Evolutionary conservation across 2,888 invertebrate species (phyloP).

Genomic region (Nymphalis urticae): DNA sequence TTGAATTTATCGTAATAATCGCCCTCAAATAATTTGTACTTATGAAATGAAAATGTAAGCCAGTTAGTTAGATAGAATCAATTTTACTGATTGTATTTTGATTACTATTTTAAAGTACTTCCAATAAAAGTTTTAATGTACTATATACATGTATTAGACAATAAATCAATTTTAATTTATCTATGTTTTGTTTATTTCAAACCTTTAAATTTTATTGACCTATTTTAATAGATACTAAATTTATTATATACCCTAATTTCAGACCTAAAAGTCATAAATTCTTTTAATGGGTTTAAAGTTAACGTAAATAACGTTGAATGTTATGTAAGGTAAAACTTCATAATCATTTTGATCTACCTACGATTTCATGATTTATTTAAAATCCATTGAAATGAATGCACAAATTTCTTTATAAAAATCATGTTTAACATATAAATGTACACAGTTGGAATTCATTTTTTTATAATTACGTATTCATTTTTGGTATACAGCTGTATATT

Average conservation of each 20-base stretch:
- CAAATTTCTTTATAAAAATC: slow-evolving; percentile 9
- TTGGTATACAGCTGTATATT: slow-evolving; percentile 67
- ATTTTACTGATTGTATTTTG: slow-evolving; percentile 28
- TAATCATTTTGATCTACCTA: neutral
- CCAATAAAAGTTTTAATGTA: slow-evolving; percentile 24
- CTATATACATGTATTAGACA: slow-evolving; percentile 24
- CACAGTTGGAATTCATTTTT: slow-evolving; percentile 35
- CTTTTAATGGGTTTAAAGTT: too few species aligned
- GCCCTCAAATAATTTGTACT: slow-evolving; percentile 13
- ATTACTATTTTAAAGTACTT: slow-evolving; percentile 26
- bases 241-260: too few species aligned
- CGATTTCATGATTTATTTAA: neutral
- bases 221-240: neutral
- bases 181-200: neutral
- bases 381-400: neutral
- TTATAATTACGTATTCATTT: slow-evolving; percentile 40
- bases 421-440: slow-evolving; percentile 32
- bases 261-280: too few species aligned
- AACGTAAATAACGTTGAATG: too few species aligned
- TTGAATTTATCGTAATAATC: neutral
- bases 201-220: neutral
- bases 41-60: slow-evolving; percentile 19
- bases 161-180: slow-evolving; percentile 32
- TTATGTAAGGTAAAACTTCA: neutral
- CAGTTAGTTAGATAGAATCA: slow-evolving; percentile 22